Conservation (phyloP, 2,797 vertebrate species). For the Hipposideros larvatus region DNA sequence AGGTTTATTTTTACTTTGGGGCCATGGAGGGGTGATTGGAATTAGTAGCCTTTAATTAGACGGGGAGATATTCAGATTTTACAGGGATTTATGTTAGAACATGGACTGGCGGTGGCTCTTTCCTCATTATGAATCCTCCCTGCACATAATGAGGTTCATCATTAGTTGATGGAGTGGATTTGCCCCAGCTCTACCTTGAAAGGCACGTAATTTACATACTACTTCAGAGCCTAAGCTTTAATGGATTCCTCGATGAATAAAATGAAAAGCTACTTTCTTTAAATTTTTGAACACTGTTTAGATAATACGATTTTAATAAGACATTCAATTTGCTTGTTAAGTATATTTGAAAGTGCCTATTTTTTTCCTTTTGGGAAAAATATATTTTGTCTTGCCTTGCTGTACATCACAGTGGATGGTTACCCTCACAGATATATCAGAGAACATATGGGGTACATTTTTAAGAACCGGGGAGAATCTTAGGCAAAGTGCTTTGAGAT, state of each 20-base stretch:
- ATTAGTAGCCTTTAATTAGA: conserved; percentile 99
- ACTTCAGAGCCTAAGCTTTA: conserved; percentile 96
- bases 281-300: conserved; percentile 95
- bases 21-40: conserved; percentile 94
- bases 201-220: conserved; percentile 98
- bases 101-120: conserved; percentile 94
- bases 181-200: conserved; percentile 98
- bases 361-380: conserved; percentile 84
- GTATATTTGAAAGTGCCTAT: conserved; percentile 89
- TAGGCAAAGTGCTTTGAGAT: not conserved
- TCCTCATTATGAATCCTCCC: conserved; percentile 99
- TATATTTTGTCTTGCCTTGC: conserved; percentile 81
- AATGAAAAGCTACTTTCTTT: conserved; percentile 97
- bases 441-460: conserved; percentile 73
- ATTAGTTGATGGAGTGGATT: conserved; percentile 99
- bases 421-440: conserved; percentile 69
- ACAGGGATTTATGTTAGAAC: conserved; percentile 98
- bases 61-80: conserved; percentile 99
- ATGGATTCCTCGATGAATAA: conserved; percentile 99
- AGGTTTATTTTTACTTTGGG: conserved; percentile 86
- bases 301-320: conserved; percentile 93
- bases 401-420: conserved; percentile 67
- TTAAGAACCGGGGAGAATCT: conserved; percentile 55
- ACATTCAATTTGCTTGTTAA: conserved; percentile 91
- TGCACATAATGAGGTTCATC: conserved; percentile 99